Base-by-base conservation (phyloP, 2,113 vertebrate genomes). In the Chrysochloris asiatica region DNA sequence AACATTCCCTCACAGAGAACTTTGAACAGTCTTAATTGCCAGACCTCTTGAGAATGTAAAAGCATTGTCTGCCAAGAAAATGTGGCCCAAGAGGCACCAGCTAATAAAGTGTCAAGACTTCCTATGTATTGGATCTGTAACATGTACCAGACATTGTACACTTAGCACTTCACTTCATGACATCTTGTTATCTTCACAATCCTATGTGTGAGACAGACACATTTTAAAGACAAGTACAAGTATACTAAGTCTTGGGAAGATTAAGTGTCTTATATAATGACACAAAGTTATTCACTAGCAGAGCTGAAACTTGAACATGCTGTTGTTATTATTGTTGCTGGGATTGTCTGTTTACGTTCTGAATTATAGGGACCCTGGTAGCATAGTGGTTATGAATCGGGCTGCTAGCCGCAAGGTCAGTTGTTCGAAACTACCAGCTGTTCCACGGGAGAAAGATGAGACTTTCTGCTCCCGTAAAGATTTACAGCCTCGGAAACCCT, bases 51-150 rank as follows among this genome's bases (percentile, higher is more conserved):
- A 91, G 90, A 67, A 91, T 41, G 67, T 12, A 63, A 83, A 81
- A 77, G 22, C 72, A 56, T 81, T 80, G 26, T 43, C 52, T 95
- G 88, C 85, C 92, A 94, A 94, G 84, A 93, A 91, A 86, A 86
- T 47, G 7, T 71, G 45, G 41, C 72, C 63, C 59, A 86, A 77
- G 77, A 92, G 80, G 48, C 77, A 72, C 48, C 65, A 63, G 22
- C 47, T 76, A 63, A 61, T 73, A 79, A 88, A 92, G 48, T 8
- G 38, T 52, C 47, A 50, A 71, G 16, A 21, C 50, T 75, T 41
- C 52, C 30, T 30, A 30, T 14, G 11, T 36, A 47, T 1, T 63
- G n/a, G 43, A 43, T 38, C 48, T 59, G 36, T n/a, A 69, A 24
- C 14, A 11, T 17, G 26, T 81, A 22, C 43, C 77, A 65, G 50